Percentiles rank a stretch among this genome's conserved stretches.
These are phyloP conservation scores for Anastatus disparis DNA, from an alignment of 1,140 invertebrate species.

Conservation along the genomic window DNA sequence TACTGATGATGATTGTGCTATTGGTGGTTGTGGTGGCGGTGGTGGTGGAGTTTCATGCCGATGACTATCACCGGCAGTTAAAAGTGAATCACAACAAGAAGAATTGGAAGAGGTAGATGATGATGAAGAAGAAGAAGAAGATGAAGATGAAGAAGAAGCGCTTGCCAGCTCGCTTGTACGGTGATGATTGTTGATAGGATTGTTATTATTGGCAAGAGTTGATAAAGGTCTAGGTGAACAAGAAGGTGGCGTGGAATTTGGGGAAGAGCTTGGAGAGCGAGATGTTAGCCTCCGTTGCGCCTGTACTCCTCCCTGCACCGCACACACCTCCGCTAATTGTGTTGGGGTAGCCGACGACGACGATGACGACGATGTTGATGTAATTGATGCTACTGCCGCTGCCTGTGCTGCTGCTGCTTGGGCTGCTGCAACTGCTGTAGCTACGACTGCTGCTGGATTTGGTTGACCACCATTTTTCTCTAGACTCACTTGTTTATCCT, in stretches of 20 bases:
- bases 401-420: constrained; percentile 27
- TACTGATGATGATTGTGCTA: constrained; percentile 52
- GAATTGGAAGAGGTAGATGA: constrained; percentile 19
- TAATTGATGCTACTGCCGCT: constrained; percentile 43
- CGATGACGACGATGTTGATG: too few relatives aligned
- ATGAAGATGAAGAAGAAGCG: constrained; percentile 32
- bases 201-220: constrained; percentile 48
- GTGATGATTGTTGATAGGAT: neutral
- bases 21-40: constrained; percentile 16
- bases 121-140: constrained; percentile 18
- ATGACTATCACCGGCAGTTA: constrained; percentile 17
- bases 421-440: constrained; percentile 46
- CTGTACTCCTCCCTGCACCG: constrained; percentile 64
- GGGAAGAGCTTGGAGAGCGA: constrained; percentile 60
- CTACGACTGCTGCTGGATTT: constrained; percentile 15
- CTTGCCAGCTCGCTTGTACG: constrained; percentile 11
- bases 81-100: constrained; percentile 15
- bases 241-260: constrained; percentile 57
- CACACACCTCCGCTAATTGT: constrained; percentile 68
- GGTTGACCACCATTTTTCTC: neutral
- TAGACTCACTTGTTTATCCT: constrained; percentile 57
- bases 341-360: too few relatives aligned
- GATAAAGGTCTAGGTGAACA: constrained; percentile 58
- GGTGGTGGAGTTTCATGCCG: constrained; percentile 35
- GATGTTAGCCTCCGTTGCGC: constrained; percentile 63